These are phyloP conservation scores for Chionomys nivalis DNA, from an alignment of 2,113 vertebrate species.

Conservation along the genomic window DNA sequence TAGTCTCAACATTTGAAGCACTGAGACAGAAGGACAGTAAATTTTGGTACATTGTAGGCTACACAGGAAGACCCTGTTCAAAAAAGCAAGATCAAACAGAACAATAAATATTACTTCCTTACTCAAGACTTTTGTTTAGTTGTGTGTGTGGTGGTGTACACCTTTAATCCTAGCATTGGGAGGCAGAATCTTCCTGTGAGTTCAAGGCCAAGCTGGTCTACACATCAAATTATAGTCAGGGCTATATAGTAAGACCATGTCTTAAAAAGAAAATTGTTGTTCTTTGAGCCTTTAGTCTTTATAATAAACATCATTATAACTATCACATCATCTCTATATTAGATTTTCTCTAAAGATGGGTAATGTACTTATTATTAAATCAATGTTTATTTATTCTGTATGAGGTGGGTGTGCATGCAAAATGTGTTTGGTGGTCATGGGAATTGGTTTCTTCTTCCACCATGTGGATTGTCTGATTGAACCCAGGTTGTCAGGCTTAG, in stretches of 20 bases:
- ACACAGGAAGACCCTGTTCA: not conserved
- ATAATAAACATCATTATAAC: conserved; percentile 1
- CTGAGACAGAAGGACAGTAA: not conserved
- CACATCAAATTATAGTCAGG: not conserved
- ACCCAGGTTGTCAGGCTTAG: not conserved
- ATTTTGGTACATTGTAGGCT: not conserved
- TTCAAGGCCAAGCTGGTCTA: not conserved
- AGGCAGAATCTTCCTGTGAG: not conserved
- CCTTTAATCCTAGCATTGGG: not conserved
- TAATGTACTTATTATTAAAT: not conserved
- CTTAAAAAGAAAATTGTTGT: not conserved
- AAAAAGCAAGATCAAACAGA: not conserved
- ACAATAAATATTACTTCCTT: not conserved
- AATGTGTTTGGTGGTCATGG: not conserved
- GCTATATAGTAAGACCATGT: not conserved
- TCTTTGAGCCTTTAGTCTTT: not conserved
- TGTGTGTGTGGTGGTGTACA: not conserved
- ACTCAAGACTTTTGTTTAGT: not conserved
- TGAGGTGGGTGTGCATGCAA: not conserved
- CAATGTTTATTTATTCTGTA: not conserved
- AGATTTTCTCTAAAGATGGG: not conserved
- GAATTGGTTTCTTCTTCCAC: not conserved
- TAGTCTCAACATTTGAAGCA: not conserved
- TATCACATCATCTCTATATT: not conserved
- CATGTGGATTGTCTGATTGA: not conserved